Percentiles rank a stretch among this genome's conserved stretches.
Evolutionary conservation across 2,888 invertebrate species (phyloP).

Genomic region (Plebejus melissa): DNA sequence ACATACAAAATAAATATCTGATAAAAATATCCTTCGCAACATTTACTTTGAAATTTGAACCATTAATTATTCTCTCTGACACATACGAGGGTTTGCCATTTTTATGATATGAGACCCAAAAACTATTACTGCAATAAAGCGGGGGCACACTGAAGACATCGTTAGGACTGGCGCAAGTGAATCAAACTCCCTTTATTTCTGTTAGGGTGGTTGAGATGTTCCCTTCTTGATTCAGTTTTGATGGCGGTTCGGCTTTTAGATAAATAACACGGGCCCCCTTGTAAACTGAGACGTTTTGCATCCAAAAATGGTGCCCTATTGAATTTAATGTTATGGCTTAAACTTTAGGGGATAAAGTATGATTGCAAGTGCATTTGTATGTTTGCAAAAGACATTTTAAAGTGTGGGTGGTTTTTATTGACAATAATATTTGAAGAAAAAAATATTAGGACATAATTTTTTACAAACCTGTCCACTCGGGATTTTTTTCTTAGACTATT

Average conservation of each 20-base stretch:
- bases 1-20: no score
- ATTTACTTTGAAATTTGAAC: constrained; percentile 7
- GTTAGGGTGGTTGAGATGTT: constrained; percentile 69
- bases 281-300: constrained; percentile 16
- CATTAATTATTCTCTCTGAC: background rate
- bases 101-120: background rate
- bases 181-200: constrained; percentile 75
- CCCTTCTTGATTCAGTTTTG: constrained; percentile 75
- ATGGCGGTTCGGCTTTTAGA: constrained; percentile 71
- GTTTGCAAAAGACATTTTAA: background rate
- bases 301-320: constrained; percentile 2
- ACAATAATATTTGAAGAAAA: background rate
- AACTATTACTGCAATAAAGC: constrained; percentile 14
- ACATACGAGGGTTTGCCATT: background rate
- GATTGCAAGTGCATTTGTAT: constrained; percentile 8
- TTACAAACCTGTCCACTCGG: background rate
- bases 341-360: background rate
- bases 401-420: background rate
- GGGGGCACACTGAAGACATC: constrained; percentile 54
- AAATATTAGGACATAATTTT: background rate
- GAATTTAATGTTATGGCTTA: background rate
- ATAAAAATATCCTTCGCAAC: background rate
- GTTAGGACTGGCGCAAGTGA: constrained; percentile 68
- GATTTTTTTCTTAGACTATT: no score
- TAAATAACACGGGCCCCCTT: constrained; percentile 57